Conservation (phyloP, 2,888 invertebrate genomes). For the Andrena hattorfiana region DNA sequence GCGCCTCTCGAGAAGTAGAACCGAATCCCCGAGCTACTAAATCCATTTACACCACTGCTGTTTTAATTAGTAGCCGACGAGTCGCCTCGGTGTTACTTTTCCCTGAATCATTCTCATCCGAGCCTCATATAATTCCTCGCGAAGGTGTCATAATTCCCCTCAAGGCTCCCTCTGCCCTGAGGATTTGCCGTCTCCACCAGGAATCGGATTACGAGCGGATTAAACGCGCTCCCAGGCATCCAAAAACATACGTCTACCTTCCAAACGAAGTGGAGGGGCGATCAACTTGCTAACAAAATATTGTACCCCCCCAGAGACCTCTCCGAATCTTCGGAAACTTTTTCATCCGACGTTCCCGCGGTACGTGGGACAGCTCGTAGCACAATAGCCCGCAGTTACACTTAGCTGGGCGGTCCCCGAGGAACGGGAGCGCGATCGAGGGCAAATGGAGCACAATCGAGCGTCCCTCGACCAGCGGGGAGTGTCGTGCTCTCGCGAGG, state of each 20-base stretch:
- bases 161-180: constrained; percentile 30
- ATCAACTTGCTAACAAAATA: constrained; percentile 53
- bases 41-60: neutral
- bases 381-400: neutral
- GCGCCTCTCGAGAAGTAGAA: too few relatives aligned
- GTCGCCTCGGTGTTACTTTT: neutral
- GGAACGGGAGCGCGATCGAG: neutral
- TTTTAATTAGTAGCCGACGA: neutral
- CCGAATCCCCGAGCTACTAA: too few relatives aligned
- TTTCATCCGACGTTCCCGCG: neutral
- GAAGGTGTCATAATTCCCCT: constrained; percentile 34
- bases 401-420: neutral
- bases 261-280: constrained; percentile 26
- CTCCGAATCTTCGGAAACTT: neutral
- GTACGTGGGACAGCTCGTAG: neutral
- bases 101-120: constrained; percentile 12
- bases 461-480: neutral
- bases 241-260: constrained; percentile 28
- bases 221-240: constrained; percentile 52
- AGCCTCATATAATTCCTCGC: constrained; percentile 48
- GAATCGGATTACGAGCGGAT: constrained; percentile 67
- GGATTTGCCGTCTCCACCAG: constrained; percentile 45
- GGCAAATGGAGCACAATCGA: constrained; percentile 7
- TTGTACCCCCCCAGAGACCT: constrained; percentile 24
- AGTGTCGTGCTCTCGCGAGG: constrained; percentile 2